Conservation (phyloP, 1,140 invertebrate genomes). For the Spodoptera litura region DNA sequence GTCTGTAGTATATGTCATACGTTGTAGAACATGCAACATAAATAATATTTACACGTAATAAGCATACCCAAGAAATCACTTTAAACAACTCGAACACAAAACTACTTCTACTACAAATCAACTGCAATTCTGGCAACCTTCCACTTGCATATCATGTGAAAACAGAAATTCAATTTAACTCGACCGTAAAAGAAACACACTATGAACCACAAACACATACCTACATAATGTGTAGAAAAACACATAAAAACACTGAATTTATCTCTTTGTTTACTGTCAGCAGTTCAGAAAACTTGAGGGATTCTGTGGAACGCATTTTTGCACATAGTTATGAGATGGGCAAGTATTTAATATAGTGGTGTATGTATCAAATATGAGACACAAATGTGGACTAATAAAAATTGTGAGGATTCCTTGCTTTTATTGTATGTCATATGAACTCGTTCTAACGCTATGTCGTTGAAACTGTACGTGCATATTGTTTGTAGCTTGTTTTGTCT, state of each 20-base stretch:
- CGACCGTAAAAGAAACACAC: background rate
- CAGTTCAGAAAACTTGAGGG: background rate
- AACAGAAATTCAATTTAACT: background rate
- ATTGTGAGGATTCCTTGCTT: background rate
- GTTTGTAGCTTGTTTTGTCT: no score
- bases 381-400: background rate
- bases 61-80: no score
- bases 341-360: background rate
- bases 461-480: no score
- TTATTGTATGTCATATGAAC: background rate
- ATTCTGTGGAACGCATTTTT: background rate
- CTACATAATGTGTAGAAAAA: conserved; percentile 14
- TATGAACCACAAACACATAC: conserved; percentile 13
- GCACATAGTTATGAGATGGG: background rate
- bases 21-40: no score
- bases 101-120: background rate
- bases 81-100: background rate
- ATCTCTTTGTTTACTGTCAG: conserved; percentile 28
- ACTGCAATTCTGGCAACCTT: background rate
- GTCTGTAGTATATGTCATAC: no score
- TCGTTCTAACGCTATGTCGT: no score
- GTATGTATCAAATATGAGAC: background rate
- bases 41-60: no score
- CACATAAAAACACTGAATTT: conserved; percentile 31
- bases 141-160: background rate